phyloP scores from a whole-genome alignment of 2,888 invertebrate species.

The Idaea aversata region DNA sequence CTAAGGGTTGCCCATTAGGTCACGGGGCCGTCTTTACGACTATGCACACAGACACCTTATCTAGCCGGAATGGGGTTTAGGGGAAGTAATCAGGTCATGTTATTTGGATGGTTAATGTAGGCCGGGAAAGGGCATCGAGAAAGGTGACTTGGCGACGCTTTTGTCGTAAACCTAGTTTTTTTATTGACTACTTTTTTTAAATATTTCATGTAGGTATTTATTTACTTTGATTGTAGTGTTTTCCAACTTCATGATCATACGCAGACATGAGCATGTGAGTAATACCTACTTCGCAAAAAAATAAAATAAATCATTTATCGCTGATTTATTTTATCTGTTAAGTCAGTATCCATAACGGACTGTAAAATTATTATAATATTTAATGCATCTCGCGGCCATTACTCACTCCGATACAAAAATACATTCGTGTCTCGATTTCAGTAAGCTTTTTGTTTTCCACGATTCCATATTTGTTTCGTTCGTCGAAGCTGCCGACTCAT shows the following conservation, averaged over 20 bases:
- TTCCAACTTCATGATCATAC: no score
- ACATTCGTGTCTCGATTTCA: conserved; percentile 50
- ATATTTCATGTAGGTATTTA: neutral
- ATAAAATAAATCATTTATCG: neutral
- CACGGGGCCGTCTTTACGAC: conserved; percentile 59
- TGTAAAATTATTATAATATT: neutral
- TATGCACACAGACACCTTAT: conserved; percentile 39
- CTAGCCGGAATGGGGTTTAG: conserved; percentile 22
- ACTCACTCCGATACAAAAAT: conserved; percentile 30
- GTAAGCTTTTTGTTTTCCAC: conserved; percentile 45
- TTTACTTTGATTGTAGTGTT: no score
- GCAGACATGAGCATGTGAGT: neutral
- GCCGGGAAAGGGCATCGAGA: neutral
- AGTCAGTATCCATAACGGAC: neutral
- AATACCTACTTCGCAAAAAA: neutral
- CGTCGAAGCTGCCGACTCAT: conserved; percentile 50
- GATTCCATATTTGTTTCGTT: conserved; percentile 52
- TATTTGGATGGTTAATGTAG: conserved; percentile 11
- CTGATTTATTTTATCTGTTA: neutral
- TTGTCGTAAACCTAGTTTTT: conserved; percentile 3
- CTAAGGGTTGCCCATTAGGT: conserved; percentile 47
- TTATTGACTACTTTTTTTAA: neutral
- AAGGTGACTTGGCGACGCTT: conserved; percentile 8
- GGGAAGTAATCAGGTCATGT: conserved; percentile 25
- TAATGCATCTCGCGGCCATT: conserved; percentile 14